phyloP scores from a whole-genome alignment of 2,113 vertebrate genomes.

The Ginglymostoma cirratum region DNA sequence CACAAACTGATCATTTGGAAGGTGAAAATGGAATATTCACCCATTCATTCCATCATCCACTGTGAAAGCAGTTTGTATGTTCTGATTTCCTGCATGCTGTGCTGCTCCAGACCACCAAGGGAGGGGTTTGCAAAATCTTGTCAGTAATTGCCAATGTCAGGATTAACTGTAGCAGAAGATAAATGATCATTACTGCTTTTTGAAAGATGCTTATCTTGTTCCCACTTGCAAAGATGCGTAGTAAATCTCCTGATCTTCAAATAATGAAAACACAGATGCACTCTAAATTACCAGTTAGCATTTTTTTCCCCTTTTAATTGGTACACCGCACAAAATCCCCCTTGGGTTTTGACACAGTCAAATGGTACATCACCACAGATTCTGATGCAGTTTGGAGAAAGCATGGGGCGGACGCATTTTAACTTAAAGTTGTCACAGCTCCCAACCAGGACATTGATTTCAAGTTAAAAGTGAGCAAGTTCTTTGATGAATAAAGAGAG shows the following conservation, averaged over 20 bases:
- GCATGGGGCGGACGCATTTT: not conserved
- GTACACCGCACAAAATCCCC: not conserved
- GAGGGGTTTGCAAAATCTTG: slow-evolving; percentile 5
- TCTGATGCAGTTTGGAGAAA: not conserved
- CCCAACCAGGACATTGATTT: slow-evolving; percentile 6
- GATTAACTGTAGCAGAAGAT: slow-evolving; percentile 30
- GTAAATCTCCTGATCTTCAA: slow-evolving; percentile 32
- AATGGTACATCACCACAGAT: not conserved
- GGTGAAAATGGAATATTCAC: not conserved
- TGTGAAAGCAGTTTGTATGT: not conserved
- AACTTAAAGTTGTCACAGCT: not conserved
- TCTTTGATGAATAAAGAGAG: not conserved
- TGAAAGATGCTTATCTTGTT: slow-evolving; percentile 22
- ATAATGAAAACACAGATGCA: slow-evolving; percentile 27
- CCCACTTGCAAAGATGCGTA: slow-evolving; percentile 10
- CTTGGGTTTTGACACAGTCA: not conserved
- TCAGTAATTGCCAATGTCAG: slow-evolving; percentile 30
- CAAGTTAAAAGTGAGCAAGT: not conserved
- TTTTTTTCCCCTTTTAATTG: not conserved
- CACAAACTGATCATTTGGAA: not conserved
- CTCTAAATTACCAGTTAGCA: slow-evolving; percentile 4
- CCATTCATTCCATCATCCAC: not conserved
- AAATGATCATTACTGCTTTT: slow-evolving; percentile 33
- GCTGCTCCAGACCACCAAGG: slow-evolving; percentile 16
- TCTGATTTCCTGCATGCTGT: not conserved